phyloP scores from a whole-genome alignment of 2,797 vertebrate genomes.

The Propithecus deckenii region DNA sequence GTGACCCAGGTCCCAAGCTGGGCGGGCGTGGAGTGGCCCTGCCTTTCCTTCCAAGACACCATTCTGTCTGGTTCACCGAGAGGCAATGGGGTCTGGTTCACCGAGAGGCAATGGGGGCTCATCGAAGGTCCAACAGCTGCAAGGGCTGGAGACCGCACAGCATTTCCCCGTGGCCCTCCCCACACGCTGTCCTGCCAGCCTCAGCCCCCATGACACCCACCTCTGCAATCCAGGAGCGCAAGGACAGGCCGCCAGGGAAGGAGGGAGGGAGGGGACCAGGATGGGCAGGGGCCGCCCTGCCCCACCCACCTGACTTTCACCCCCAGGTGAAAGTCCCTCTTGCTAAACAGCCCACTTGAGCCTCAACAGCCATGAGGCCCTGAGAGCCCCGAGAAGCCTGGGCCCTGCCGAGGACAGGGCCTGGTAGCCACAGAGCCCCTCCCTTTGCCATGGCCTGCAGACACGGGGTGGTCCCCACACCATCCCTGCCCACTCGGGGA shows the following conservation, averaged over 20 bases:
- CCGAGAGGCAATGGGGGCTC: neutral
- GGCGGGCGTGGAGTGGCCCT: fast-evolving
- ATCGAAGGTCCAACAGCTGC: neutral
- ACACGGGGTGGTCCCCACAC: neutral
- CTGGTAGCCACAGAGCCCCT: neutral
- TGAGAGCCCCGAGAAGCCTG: neutral
- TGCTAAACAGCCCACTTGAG: too few species aligned
- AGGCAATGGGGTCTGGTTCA: neutral
- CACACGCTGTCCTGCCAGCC: fast-evolving
- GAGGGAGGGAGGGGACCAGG: too few species aligned
- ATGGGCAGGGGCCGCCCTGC: neutral
- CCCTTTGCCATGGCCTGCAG: neutral
- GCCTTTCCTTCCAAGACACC: neutral
- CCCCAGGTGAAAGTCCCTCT: neutral
- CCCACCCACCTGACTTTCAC: neutral
- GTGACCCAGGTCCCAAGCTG: neutral
- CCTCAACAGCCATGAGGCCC: neutral
- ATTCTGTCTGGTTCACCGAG: neutral
- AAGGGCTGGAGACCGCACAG: fast-evolving
- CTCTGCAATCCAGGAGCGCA: neutral
- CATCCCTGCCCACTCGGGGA: neutral
- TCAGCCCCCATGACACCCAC: neutral
- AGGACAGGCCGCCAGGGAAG: neutral
- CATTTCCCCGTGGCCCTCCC: fast-evolving
- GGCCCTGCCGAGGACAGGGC: neutral